Evolutionary conservation across 2,113 vertebrate species (phyloP).

Genomic region (Girardinichthys multiradiatus): DNA sequence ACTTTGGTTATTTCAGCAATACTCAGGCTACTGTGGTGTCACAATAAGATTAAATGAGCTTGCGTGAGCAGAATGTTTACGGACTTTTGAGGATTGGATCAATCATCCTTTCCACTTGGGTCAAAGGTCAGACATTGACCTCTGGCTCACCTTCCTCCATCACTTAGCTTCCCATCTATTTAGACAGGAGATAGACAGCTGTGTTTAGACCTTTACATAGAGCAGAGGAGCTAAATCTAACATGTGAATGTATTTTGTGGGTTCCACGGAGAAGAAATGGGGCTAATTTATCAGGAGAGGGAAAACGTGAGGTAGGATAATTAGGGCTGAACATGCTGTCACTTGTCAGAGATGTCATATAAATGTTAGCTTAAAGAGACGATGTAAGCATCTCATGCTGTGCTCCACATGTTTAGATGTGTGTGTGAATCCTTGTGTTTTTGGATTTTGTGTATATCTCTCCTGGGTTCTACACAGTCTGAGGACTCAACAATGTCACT

Average conservation of each 20-base stretch:
- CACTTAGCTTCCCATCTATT: slow-evolving; percentile 59
- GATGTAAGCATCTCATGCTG: slow-evolving; percentile 46
- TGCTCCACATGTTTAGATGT: slow-evolving; percentile 27
- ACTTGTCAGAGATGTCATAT: slow-evolving; percentile 59
- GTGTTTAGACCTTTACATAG: slow-evolving; percentile 52
- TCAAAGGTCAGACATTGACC: slow-evolving; percentile 69
- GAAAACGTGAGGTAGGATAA: slow-evolving; percentile 55
- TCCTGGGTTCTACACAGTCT: neutral
- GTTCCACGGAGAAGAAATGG: slow-evolving; percentile 22
- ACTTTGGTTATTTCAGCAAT: slow-evolving; percentile 20
- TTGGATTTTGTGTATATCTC: slow-evolving; percentile 17
- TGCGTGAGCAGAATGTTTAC: slow-evolving; percentile 69
- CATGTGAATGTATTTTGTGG: slow-evolving; percentile 11
- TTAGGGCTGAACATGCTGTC: slow-evolving; percentile 53
- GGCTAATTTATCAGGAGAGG: slow-evolving; percentile 32
- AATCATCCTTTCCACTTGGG: slow-evolving; percentile 56
- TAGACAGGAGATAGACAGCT: slow-evolving; percentile 67
- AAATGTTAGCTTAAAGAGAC: slow-evolving; percentile 49
- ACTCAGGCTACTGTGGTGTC: slow-evolving; percentile 26
- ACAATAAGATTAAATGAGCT: slow-evolving; percentile 9
- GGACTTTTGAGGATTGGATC: slow-evolving; percentile 47
- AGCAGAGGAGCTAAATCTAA: slow-evolving; percentile 20
- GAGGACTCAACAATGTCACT: neutral
- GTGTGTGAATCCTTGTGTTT: slow-evolving; percentile 11
- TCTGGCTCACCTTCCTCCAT: slow-evolving; percentile 69